A percentile compares a stretch with the other conserved stretches of the same genome.
These are phyloP conservation scores for Gallirallus australis DNA, from an alignment of 2,797 vertebrate species.

Conservation along the genomic window DNA sequence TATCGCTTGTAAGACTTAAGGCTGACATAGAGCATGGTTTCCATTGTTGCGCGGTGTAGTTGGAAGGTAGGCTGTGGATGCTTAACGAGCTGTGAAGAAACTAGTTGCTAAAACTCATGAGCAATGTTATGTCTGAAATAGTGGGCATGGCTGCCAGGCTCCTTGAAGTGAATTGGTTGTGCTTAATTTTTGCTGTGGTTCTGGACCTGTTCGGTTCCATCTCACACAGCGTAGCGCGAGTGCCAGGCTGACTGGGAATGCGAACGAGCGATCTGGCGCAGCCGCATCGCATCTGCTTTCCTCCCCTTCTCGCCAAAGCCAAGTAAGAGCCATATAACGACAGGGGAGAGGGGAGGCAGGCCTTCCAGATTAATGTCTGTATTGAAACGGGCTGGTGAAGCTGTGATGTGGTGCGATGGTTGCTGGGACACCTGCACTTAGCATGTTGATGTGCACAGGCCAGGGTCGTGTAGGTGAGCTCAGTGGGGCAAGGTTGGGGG, in stretches of 20 bases:
- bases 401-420: too few species aligned
- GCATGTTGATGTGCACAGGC: fast-evolving
- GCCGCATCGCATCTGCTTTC: not conserved
- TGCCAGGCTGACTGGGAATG: not conserved
- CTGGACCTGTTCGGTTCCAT: not conserved
- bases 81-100: not conserved
- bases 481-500: not conserved
- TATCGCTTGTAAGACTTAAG: not conserved
- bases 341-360: fast-evolving
- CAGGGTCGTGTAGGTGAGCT: too few species aligned
- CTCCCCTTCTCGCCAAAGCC: not conserved
- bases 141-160: not conserved
- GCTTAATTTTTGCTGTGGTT: not conserved
- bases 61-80: not conserved
- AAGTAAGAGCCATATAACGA: fast-evolving
- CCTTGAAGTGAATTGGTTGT: not conserved
- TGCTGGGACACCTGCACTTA: not conserved
- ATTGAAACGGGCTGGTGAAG: not conserved
- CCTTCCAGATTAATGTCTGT: not conserved
- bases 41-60: not conserved
- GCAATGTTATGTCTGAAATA: not conserved
- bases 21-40: not conserved
- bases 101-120: not conserved
- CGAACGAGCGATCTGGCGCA: not conserved
- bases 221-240: not conserved